Base-by-base conservation (phyloP, 1,140 invertebrate genomes). In the Anastatus disparis region DNA sequence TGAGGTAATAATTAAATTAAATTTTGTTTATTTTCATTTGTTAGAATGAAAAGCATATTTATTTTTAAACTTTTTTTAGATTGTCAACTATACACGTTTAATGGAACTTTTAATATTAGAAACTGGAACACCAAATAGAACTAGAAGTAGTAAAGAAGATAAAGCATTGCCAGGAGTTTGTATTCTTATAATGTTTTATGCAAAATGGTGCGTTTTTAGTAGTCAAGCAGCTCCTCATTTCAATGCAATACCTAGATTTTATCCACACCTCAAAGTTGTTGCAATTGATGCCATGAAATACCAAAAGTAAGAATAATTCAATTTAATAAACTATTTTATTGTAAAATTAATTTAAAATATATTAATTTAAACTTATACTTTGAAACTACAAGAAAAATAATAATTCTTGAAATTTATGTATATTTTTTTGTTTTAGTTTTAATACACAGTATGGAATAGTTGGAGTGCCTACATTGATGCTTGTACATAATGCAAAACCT, bases 371-470 rank as follows among this genome's bases (percentile, higher is more conserved):
- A n/a, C n/a, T n/a, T n/a, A n/a, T n/a, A n/a, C n/a, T n/a, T n/a
- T n/a, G n/a, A n/a, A n/a, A n/a, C n/a, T n/a, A 20, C 15, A 35
- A 17, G 17, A 3, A 24, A 8, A 64, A 2, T 48, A 46, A 62
- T n/a, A 24, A 59, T 59, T 42, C 3, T 59, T 59, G 8, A 44
- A 12, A 3, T 7, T 55, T 10, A 55, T 55, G 2, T 56, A n/a
- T 63, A 31, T 22, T 15, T 67, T 68, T 76, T 44, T 62, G 48
- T 79, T 81, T 74, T 74, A 90, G 92, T 52, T 93, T 96, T 35
- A 97, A 97, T 85, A 94, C 95, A 0, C 93, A 95, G 78, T 97
- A 95, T 87, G 96, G 96, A 20, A 94, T 97, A 72, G 92, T 97
- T n/a, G 95, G 94, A 20, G 93, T 98, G 26, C 96, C 96, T 42